Base-by-base conservation (phyloP, 2,888 invertebrate species). In the Bellardia pandia region DNA sequence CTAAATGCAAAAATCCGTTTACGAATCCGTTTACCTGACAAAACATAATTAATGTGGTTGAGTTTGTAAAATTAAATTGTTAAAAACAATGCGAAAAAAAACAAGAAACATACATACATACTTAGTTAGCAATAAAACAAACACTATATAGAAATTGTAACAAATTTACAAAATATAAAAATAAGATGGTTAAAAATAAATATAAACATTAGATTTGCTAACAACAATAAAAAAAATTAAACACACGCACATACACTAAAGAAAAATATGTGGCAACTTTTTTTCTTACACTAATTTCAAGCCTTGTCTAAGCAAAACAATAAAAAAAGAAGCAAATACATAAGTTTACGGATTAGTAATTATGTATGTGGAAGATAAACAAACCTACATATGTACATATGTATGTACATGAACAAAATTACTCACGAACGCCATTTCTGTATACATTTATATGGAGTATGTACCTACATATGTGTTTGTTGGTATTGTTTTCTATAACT, bases 201-300 rank as follows among this genome's bases (percentile, higher is more conserved):
- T 37, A 13, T 45, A 51, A 16, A 53, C 56, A 58, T 30, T 11
- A 51, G 23, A 69, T 75, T 68, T 58, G 60, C 7, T 14, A 16
- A 7, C 3, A n/a, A n/a, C 0, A 14, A 37, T 51, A 30, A 58
- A 40, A 60, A 37, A 1, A 37, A 1, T 16, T 1, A 0, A 14
- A 16, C 42, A 53, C 42, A 40, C 58, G 51, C n/a, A 69, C 13
- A 37, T n/a, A 78, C 4, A 16, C 30, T 48, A 40, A 51, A 23
- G 40, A 53, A 40, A 79, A 80, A 64, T 42, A 72, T 72, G 64
- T 80, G 62, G 79, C 79, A 80, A 80, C 79, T 58, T 66, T 37
- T 60, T 42, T 64, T 5, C 13, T 58, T 16, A 51, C 13, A 40
- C 14, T 53, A 74, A 58, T 74, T 74, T 56, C 13, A 72, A 74